Base-by-base conservation (phyloP, 2,797 vertebrate species). In the Poeciliopsis paucimaculata region DNA sequence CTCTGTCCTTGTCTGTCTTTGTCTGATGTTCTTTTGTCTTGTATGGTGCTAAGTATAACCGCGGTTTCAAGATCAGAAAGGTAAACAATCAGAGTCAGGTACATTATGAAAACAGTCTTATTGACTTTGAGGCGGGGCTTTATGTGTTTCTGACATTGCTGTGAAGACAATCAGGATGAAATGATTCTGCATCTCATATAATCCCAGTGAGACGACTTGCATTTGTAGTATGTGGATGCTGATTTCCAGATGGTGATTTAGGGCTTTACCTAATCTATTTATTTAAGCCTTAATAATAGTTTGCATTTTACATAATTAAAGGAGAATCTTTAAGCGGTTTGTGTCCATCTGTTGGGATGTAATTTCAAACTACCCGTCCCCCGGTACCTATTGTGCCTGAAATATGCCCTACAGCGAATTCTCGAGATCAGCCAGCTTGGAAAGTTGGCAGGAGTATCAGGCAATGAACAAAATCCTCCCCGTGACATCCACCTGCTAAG, bases 1-100 rank as follows among this genome's bases (percentile, higher is more conserved):
- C 89, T 64, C 46, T 89, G 84, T 77, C 88, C 82, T 89, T 90
- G 87, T 89, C 83, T 86, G 82, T 88, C 81, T 86, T 88, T 89
- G 77, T 82, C 76, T 80, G 77, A 82, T 46, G 62, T n/a, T 70
- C 34, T 36, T 60, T 77, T 73, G 47, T 39, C 73, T 77, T 82
- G 80, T 53, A 46, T 79, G 76, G 72, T 31, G 76, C 72, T 20
- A 43, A 77, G 62, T 74, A 68, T 51, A 76, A 82, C 51, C 72
- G n/a, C 53, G 31, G 68, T 53, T 45, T 84, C n/a, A 39, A n/a
- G 36, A 83, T 47, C 72, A 68, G 11, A 81, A 26, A 34, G 46
- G 18, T 43, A 43, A 82, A 77, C 39, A 60, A 62, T 68, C 20
- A n/a, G 8, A 80, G 64, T 62, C 53, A 77, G 41, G 31, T n/a